Evolutionary conservation across 2,888 invertebrate species (phyloP).

Genomic region (Eristalinus aeneus): DNA sequence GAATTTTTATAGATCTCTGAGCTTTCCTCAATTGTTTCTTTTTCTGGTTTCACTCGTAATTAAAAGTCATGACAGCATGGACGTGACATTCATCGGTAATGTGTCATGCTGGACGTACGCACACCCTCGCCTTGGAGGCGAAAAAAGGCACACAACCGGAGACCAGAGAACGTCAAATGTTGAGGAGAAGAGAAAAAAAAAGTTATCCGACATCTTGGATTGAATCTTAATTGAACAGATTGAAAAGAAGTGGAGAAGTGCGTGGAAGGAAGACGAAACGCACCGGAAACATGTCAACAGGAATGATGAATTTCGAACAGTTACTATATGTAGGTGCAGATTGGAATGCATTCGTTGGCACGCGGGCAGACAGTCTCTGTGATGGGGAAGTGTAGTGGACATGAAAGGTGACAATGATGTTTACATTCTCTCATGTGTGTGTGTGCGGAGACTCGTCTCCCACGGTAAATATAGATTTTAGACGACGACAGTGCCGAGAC

Average conservation of each 20-base stretch:
- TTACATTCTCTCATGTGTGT: background rate
- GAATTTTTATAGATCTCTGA: constrained; percentile 26
- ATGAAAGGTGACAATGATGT: background rate
- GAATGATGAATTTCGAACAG: constrained; percentile 63
- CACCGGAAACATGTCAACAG: constrained; percentile 67
- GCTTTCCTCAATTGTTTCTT: constrained; percentile 3
- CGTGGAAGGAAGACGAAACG: constrained; percentile 31
- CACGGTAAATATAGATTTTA: background rate
- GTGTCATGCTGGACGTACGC: constrained; percentile 20
- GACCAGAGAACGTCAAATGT: background rate
- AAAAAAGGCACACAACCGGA: background rate
- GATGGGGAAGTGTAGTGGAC: background rate
- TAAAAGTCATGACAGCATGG: constrained; percentile 65
- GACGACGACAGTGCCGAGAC: background rate
- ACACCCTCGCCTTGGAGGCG: constrained; percentile 6
- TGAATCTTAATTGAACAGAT: constrained; percentile 66
- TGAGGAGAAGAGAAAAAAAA: constrained; percentile 8
- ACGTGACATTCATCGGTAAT: constrained; percentile 63
- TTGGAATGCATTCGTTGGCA: constrained; percentile 49
- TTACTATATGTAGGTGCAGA: constrained; percentile 56
- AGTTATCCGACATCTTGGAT: constrained; percentile 62
- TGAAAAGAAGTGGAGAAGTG: constrained; percentile 2
- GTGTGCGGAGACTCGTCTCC: background rate
- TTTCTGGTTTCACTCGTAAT: constrained; percentile 26
- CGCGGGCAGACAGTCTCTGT: constrained; percentile 5